These are phyloP conservation scores for Caenorhabditis sp. DNA, from an alignment of 2,888 invertebrate species.

Conservation along the genomic window DNA sequence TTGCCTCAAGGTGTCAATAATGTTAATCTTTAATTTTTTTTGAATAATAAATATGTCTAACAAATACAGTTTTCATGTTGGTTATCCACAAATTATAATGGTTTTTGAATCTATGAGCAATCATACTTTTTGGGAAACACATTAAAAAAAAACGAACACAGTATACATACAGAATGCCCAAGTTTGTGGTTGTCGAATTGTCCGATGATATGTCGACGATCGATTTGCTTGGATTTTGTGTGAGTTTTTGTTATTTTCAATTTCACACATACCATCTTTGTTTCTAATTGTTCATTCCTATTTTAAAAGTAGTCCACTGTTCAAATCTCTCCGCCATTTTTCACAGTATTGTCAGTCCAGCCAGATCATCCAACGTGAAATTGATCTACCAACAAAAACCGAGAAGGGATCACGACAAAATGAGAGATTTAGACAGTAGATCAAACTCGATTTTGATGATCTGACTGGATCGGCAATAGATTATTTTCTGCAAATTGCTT, in stretches of 20 bases:
- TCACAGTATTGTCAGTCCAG: no score
- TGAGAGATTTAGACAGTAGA: no score
- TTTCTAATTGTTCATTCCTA: no score
- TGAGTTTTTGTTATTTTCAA: slow-evolving; percentile 20
- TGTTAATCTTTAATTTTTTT: not conserved
- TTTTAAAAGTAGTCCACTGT: no score
- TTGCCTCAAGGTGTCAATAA: not conserved
- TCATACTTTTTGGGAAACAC: not conserved
- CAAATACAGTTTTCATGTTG: not conserved
- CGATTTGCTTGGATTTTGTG: slow-evolving; percentile 36
- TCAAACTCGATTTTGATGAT: no score
- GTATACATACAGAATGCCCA: slow-evolving; percentile 11
- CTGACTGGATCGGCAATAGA: no score
- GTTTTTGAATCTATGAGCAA: not conserved
- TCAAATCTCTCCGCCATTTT: no score
- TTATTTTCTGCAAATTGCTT: no score
- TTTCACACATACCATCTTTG: no score
- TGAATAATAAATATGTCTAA: not conserved
- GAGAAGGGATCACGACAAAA: no score
- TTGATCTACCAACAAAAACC: no score
- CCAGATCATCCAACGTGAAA: no score
- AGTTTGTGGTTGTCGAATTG: slow-evolving; percentile 39
- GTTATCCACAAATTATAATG: not conserved
- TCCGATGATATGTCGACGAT: slow-evolving; percentile 32
- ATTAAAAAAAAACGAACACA: not conserved